Evolutionary conservation across 1,140 invertebrate genomes (phyloP).

Genomic region (Musca domestica): DNA sequence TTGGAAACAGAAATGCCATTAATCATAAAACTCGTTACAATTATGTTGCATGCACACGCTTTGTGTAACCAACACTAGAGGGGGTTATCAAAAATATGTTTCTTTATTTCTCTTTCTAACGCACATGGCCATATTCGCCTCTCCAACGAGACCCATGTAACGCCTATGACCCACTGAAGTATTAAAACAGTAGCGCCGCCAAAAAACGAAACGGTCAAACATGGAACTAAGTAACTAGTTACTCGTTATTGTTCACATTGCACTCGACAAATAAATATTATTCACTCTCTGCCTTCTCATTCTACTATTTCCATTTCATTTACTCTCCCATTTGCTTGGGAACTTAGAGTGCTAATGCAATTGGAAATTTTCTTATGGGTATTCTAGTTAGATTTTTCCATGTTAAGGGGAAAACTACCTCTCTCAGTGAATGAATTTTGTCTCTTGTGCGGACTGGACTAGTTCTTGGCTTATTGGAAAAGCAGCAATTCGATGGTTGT

Average conservation of each 20-base stretch:
- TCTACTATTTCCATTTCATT: neutral
- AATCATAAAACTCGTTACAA: too few species aligned
- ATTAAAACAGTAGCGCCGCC: conserved; percentile 17
- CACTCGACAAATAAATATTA: neutral
- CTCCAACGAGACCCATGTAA: neutral
- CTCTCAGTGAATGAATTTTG: too few species aligned
- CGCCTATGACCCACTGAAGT: conserved; percentile 33
- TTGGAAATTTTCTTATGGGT: neutral
- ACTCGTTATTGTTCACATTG: conserved; percentile 21
- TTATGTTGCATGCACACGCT: neutral
- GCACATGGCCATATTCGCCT: neutral
- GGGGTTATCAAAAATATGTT: neutral
- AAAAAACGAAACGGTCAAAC: conserved; percentile 8
- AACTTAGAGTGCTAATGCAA: neutral
- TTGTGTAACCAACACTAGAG: neutral
- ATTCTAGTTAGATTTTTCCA: too few species aligned
- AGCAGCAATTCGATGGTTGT: too few species aligned
- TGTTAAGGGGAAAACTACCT: too few species aligned
- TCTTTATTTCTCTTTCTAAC: neutral
- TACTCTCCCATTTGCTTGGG: neutral
- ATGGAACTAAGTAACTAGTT: conserved; percentile 19
- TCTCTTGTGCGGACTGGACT: too few species aligned
- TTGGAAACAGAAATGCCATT: neutral
- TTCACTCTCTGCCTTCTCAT: neutral
- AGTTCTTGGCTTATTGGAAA: too few species aligned